Percentiles rank a stretch among this genome's conserved stretches.
Evolutionary conservation across 2,113 vertebrate genomes (phyloP).

Genomic region (Alectura lathami): DNA sequence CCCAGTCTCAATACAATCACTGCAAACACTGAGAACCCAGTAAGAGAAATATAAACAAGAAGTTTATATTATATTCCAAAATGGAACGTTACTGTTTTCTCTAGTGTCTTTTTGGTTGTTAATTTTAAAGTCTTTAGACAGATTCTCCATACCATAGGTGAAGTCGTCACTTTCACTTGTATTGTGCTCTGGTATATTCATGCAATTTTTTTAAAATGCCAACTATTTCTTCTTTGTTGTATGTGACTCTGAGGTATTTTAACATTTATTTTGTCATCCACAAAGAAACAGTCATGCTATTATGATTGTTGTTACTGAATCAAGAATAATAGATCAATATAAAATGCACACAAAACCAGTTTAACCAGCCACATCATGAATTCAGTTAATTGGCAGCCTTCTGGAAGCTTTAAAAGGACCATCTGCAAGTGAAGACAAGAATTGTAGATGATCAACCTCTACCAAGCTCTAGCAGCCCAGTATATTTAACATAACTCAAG

Average conservation of each 20-base stretch:
- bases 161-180: conserved; percentile 28
- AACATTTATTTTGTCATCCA: not conserved
- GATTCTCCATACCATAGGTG: conserved; percentile 36
- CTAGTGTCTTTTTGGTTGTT: conserved; percentile 48
- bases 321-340: not conserved
- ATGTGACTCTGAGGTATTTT: not conserved
- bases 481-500: not conserved
- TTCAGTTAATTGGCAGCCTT: not conserved
- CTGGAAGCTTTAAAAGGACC: not conserved
- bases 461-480: not conserved
- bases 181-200: not conserved
- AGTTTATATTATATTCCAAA: conserved; percentile 40
- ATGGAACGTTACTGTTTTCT: conserved; percentile 44
- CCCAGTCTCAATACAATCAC: not conserved
- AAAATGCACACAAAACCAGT: not conserved
- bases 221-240: conserved; percentile 1
- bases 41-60: conserved; percentile 42
- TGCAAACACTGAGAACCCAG: conserved; percentile 18
- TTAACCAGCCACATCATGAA: not conserved
- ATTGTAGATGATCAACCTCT: not conserved
- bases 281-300: not conserved
- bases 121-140: conserved; percentile 45
- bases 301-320: not conserved
- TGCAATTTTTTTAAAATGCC: not conserved
- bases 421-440: not conserved